Evolutionary conservation across 2,888 invertebrate genomes (phyloP).

Genomic region (Ophion slaviceki): DNA sequence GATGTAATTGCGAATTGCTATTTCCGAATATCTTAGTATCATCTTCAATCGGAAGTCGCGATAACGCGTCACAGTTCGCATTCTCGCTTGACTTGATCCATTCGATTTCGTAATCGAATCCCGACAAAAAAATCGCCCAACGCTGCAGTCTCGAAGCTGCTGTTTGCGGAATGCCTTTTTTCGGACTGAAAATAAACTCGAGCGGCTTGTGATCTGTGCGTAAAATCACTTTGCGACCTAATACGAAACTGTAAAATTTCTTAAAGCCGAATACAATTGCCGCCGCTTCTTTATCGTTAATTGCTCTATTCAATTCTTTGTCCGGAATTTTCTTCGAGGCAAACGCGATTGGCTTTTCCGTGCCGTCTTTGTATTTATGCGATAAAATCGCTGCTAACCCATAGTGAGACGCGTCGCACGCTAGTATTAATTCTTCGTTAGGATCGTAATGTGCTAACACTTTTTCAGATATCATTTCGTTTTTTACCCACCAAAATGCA

Average conservation of each 20-base stretch:
- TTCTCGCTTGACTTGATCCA: constrained; percentile 27
- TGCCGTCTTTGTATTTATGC: constrained; percentile 57
- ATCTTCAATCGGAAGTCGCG: constrained; percentile 26
- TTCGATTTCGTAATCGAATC: constrained; percentile 43
- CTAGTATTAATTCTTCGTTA: constrained; percentile 38
- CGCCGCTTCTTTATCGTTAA: constrained; percentile 66
- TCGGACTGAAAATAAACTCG: constrained; percentile 52
- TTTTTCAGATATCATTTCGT: constrained; percentile 49
- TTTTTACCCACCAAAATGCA: constrained; percentile 71
- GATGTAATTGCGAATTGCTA: constrained; percentile 1
- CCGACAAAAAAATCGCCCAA: constrained; percentile 37
- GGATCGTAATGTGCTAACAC: constrained; percentile 65
- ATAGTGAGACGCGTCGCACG: constrained; percentile 60
- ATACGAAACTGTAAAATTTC: constrained; percentile 51
- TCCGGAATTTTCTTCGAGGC: constrained; percentile 25
- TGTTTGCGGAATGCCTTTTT: constrained; percentile 49
- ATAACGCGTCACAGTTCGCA: constrained; percentile 37
- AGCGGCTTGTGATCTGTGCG: constrained; percentile 64
- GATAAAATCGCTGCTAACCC: constrained; percentile 59
- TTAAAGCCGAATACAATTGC: constrained; percentile 65
- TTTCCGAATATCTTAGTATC: constrained; percentile 33
- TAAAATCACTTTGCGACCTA: constrained; percentile 57
- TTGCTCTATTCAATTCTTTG: constrained; percentile 56
- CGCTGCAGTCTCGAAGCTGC: constrained; percentile 25
- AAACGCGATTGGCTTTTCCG: neutral